Conservation (phyloP, 2,888 invertebrate genomes). For the Hypolimnas misippus region DNA sequence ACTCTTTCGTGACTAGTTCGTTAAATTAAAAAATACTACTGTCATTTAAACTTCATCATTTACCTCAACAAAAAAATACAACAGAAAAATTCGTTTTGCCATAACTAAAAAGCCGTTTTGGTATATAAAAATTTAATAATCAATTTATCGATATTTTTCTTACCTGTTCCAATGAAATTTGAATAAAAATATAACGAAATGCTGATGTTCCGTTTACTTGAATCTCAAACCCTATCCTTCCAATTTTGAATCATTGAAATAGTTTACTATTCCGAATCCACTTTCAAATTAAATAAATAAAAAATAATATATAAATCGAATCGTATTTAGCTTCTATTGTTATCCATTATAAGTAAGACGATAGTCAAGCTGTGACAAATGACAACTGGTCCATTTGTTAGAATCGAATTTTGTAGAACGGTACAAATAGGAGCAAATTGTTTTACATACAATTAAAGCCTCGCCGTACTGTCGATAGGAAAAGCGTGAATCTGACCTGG, state of each 20-base stretch:
- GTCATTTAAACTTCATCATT: no score
- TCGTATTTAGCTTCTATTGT: no score
- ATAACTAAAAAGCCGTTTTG: no score
- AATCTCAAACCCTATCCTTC: background rate
- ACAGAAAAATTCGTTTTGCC: no score
- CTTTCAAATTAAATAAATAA: background rate
- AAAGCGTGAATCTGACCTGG: constrained; percentile 18
- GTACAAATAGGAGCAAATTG: constrained; percentile 49
- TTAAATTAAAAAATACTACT: no score
- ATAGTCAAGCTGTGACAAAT: constrained; percentile 32
- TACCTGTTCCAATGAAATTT: background rate
- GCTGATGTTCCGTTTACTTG: no score
- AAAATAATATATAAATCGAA: no score
- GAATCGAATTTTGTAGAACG: constrained; percentile 48
- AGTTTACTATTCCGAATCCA: background rate
- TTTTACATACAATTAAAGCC: constrained; percentile 58
- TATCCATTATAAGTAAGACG: constrained; percentile 15
- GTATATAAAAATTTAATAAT: background rate
- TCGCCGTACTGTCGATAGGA: constrained; percentile 40
- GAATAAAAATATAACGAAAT: background rate
- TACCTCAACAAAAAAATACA: no score
- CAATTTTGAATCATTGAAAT: no score
- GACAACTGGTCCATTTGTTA: constrained; percentile 43
- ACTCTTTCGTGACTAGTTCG: no score
- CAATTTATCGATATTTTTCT: background rate